These are phyloP conservation scores for Catamblyrhynchus diadema DNA, from an alignment of 2,797 vertebrate species.

Conservation along the genomic window DNA sequence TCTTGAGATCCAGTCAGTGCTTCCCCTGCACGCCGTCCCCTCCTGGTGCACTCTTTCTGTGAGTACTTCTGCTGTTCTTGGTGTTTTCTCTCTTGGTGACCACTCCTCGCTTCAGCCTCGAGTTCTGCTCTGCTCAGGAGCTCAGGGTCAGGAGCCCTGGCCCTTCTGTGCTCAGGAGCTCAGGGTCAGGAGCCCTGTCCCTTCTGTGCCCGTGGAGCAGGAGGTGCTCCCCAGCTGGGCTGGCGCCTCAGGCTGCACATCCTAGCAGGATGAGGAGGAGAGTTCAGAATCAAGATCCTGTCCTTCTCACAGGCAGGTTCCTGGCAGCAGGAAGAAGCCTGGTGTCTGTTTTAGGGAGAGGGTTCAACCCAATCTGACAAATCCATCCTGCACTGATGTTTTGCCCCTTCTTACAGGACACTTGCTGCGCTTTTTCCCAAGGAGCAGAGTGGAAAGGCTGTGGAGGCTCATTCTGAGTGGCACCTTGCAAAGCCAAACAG, in stretches of 20 bases:
- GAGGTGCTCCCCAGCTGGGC: not conserved
- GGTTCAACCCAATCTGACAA: not conserved
- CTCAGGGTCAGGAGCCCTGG: not conserved
- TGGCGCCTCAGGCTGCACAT: accelerated
- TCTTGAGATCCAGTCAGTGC: not conserved
- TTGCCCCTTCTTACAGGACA: not conserved
- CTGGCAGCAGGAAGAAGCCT: not conserved
- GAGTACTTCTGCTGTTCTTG: not conserved
- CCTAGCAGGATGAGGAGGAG: not conserved
- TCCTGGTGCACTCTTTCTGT: not conserved
- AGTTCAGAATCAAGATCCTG: not conserved
- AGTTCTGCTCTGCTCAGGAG: not conserved
- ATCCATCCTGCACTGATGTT: not conserved
- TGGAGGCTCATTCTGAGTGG: not conserved
- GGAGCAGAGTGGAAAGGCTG: not conserved
- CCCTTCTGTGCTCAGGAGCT: not conserved
- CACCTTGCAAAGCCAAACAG: conserved; percentile 3
- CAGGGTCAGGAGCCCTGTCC: not conserved
- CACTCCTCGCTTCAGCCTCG: not conserved
- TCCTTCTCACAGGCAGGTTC: not conserved
- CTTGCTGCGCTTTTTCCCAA: not conserved
- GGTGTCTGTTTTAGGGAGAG: not conserved
- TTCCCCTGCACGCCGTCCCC: not conserved
- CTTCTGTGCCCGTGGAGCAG: not conserved
- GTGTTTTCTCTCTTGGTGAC: not conserved